Evolutionary conservation across 2,113 vertebrate species (phyloP), one percentile per base, ranked within the genome.

Genomic region (Hydrochoerus hydrochaeris): DNA sequence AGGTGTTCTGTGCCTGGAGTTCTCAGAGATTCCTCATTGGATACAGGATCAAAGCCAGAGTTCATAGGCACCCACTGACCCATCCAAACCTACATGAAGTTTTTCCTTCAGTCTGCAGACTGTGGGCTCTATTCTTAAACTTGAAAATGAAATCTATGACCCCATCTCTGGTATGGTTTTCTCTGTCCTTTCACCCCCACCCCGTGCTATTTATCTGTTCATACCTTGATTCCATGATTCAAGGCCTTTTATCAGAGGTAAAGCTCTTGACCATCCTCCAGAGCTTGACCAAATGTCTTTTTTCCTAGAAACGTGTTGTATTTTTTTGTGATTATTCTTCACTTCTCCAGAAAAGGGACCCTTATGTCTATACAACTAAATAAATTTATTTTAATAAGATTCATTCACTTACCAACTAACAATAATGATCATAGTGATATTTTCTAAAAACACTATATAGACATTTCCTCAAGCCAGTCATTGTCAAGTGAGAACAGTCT

Each of bases 371-470:
- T 75, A 57, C 67, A 69, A 28, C 46, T 95, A 75, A 90, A 82
- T 28, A 90, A 71, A 87, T 83, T 84, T 62, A 93, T 80, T 83
- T 83, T 75, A 82, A 20, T 81, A 91, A 93, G 46, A 62, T 96
- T 88, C 38, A 71, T 85, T 65, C 88, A 35, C 78, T 90, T 69
- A 62, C 78, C 35, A 94, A 69, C 89, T 62, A 54, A 41, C 17
- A 83, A 30, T 89, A 95, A 71, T 62, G 44, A 84, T 78, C 71
- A 84, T 35, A 41, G 52, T 69, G 73, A 69, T 57, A 69, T 97
- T 96, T 95, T 96, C 80, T 92, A 90, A 94, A 93, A 94, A 93
- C 63, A 69, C 32, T 83, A 41, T 32, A 26, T 6, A 86, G 38
- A 60, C 17, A 93, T 89, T 94, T 94, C 67, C 62, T 54, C 9